A percentile compares a stretch with the other conserved stretches of the same genome.
These are phyloP conservation scores for Acanthaster planci DNA, from an alignment of 35 echinoderm and acorn worm species.

Conservation along the genomic window DNA sequence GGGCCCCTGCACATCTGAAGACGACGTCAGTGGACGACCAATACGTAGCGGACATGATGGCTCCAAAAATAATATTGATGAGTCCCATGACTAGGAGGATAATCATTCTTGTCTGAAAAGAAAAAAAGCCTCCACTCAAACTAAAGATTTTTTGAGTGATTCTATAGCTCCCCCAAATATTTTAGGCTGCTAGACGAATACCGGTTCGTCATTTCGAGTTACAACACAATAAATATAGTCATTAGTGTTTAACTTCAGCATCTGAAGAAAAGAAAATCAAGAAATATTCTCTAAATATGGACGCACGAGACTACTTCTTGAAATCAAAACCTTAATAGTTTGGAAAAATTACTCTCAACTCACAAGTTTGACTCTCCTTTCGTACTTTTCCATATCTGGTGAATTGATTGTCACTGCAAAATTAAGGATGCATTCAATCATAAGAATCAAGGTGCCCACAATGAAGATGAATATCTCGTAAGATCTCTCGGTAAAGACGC, in stretches of 20 bases:
- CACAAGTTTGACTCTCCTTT: slow-evolving; percentile 60
- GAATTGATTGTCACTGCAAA: slow-evolving; percentile 29
- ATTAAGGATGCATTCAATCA: slow-evolving; percentile 79
- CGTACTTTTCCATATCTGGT: not conserved
- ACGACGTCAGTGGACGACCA: slow-evolving; percentile 82
- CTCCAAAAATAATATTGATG: slow-evolving; percentile 50
- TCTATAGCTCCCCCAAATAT: no score
- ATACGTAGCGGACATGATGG: slow-evolving; percentile 64
- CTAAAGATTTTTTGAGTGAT: no score
- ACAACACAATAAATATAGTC: no score
- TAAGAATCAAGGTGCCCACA: slow-evolving; percentile 52
- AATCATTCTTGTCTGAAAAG: slow-evolving; percentile 62
- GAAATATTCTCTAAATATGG: not conserved
- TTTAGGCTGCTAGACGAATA: no score
- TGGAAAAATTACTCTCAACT: not conserved
- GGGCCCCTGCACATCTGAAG: slow-evolving; percentile 77
- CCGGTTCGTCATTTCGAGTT: no score
- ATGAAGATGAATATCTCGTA: slow-evolving; percentile 87
- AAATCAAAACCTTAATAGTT: not conserved
- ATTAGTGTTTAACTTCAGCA: no score
- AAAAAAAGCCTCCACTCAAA: no score
- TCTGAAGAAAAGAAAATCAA: not conserved
- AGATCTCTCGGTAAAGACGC: slow-evolving; percentile 82
- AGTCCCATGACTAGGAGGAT: slow-evolving; percentile 69
- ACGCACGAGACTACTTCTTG: not conserved